Percentiles rank a stretch among this genome's conserved stretches.
These are phyloP conservation scores for Drosophila nr. fundita DNA, from an alignment of 2,888 invertebrate genomes.

Conservation along the genomic window DNA sequence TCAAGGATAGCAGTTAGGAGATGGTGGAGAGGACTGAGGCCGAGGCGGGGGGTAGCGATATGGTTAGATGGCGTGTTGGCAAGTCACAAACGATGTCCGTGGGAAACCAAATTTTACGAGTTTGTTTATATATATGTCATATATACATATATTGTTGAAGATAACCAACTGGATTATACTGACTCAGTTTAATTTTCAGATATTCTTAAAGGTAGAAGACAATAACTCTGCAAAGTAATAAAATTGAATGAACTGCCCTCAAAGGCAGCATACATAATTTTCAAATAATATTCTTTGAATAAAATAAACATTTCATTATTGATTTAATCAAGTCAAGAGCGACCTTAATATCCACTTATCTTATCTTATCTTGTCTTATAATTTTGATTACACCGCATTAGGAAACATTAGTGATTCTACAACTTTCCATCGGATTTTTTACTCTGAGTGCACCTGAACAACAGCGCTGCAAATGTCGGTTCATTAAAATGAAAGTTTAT, in stretches of 20 bases:
- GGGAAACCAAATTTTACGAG: constrained; percentile 54
- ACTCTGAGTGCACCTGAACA: constrained; percentile 11
- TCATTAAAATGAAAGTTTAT: constrained; percentile 48
- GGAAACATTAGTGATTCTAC: neutral
- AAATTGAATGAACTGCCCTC: neutral
- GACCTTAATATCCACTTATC: neutral
- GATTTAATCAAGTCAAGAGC: neutral
- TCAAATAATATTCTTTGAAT: neutral
- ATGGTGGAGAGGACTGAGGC: neutral
- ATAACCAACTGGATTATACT: constrained; percentile 34
- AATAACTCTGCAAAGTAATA: neutral
- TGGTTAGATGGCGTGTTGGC: constrained; percentile 53
- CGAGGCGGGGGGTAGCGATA: constrained; percentile 22
- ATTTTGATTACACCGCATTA: constrained; percentile 1
- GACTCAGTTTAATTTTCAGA: neutral
- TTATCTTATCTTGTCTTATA: no score
- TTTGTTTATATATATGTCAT: constrained; percentile 31
- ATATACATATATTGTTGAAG: constrained; percentile 26
- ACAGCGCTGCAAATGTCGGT: constrained; percentile 26
- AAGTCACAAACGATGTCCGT: constrained; percentile 45
- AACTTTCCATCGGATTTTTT: neutral
- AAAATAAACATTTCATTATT: neutral
- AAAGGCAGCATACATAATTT: neutral
- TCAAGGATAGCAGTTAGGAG: constrained; percentile 32
- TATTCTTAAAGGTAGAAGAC: neutral